Base-by-base conservation (phyloP, 2,113 vertebrate species). In the Oncorhynchus gorbuscha region DNA sequence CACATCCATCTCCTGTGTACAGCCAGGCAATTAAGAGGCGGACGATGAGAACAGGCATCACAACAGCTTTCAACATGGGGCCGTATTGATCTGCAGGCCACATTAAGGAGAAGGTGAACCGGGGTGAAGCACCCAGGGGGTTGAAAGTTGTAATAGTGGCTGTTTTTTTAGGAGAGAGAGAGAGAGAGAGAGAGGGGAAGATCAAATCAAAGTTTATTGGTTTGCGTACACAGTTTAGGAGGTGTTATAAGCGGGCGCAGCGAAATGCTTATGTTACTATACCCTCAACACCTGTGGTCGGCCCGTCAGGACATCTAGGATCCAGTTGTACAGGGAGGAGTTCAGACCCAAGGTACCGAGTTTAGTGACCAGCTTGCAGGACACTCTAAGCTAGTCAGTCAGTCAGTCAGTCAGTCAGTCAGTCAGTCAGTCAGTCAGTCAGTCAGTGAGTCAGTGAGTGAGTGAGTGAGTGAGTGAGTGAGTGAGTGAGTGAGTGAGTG, bases 101-200 rank as follows among this genome's bases (percentile, higher is more conserved):
- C 72, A 74, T 79, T 79, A 79, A 69, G 64, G 76, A 73, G 64
- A 73, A 73, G 77, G 77, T 73, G 72, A 79, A 79, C 73, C 48
- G 77, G 72, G 65, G 39, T 3, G 65, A 65, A 20, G 28, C 64
- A 48, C 76, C 65, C 13, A 32, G 62, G 35, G 76, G 71, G 71
- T 8, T 58, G 35, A 59, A 39, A 59, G 74, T 59, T 74, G 61
- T 74, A 74, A 65, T 66, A 48, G 72, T 74, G 39, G 39, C 5
- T 22, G 6, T 18, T 69, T 45, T 32, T 64, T 35, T 35, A 35
- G 7, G 7, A 39, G 35, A 9, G 35, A 39, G 35, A 39, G 35
- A 35, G 35, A 35, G 35, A 35, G 6, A 35, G 35, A 1, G 24
- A 24, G 24, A 24, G 24, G 24, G 24, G 39, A 45, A 9, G 11